Conservation (phyloP, 53 echinoderm and acorn worm species). For the Patiria pectinifera region DNA sequence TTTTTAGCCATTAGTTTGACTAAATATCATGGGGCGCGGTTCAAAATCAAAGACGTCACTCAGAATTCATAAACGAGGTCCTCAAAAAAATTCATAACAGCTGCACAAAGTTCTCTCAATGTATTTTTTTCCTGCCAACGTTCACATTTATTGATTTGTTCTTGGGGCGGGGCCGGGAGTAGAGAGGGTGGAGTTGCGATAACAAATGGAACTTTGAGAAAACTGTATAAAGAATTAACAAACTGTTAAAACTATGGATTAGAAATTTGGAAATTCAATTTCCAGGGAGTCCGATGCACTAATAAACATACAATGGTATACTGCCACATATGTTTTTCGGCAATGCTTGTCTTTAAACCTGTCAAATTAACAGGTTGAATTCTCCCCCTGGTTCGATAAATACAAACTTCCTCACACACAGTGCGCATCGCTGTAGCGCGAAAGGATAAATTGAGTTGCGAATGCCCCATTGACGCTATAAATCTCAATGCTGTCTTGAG, state of each 20-base stretch:
- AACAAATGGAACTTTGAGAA: background rate
- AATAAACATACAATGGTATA: background rate
- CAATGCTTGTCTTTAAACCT: background rate
- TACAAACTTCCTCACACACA: background rate
- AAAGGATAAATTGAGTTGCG: background rate
- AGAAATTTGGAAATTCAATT: conserved; percentile 20
- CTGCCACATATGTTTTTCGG: background rate
- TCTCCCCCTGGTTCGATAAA: background rate
- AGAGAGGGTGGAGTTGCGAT: background rate
- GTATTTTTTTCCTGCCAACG: too few species aligned
- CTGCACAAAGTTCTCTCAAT: too few species aligned
- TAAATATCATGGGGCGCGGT: too few species aligned
- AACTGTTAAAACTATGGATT: background rate
- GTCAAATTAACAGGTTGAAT: background rate
- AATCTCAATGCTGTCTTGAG: too few species aligned
- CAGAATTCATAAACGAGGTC: too few species aligned
- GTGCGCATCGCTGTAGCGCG: background rate
- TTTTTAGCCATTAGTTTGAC: too few species aligned
- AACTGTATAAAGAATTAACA: background rate
- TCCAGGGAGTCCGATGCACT: background rate
- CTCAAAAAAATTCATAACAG: too few species aligned
- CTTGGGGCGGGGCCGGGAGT: too few species aligned
- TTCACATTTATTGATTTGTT: too few species aligned
- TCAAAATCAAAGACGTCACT: too few species aligned
- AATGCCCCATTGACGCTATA: too few species aligned